phyloP scores from a whole-genome alignment of 2,113 vertebrate genomes.

The Eidolon helvum region DNA sequence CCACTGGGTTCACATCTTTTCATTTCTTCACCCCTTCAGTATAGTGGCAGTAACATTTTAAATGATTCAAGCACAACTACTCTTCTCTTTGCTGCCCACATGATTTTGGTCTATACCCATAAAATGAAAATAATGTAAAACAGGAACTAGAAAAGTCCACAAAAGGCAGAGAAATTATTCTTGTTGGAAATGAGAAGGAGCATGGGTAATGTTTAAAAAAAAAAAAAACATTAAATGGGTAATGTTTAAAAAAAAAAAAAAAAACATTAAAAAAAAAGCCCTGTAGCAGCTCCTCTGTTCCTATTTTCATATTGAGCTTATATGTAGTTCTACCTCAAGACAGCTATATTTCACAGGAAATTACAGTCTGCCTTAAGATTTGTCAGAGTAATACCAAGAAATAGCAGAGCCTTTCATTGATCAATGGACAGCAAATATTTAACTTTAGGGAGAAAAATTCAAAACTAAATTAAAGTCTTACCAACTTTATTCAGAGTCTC shows the following conservation, averaged over 20 bases:
- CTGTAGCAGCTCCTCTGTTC: neutral
- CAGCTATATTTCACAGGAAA: slow-evolving; percentile 60
- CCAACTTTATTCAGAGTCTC: slow-evolving; percentile 35
- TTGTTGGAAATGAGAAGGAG: neutral
- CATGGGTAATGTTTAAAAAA: too few species aligned
- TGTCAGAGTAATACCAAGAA: slow-evolving; percentile 42
- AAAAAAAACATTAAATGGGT: neutral
- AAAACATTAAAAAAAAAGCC: neutral
- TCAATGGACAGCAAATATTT: slow-evolving; percentile 63
- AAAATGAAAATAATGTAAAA: neutral
- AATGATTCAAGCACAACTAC: neutral
- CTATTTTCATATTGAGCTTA: slow-evolving; percentile 14
- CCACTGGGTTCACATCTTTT: neutral
- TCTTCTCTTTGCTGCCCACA: neutral
- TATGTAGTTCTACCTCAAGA: slow-evolving; percentile 29
- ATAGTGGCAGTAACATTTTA: neutral
- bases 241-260: neutral
- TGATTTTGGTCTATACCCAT: slow-evolving; percentile 24
- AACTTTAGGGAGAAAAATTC: slow-evolving; percentile 43
- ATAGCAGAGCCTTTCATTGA: slow-evolving; percentile 25
- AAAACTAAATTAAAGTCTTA: slow-evolving; percentile 66
- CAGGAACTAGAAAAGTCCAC: neutral
- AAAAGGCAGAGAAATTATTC: neutral
- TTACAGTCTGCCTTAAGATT: slow-evolving; percentile 32
- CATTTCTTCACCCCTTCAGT: neutral